phyloP scores from a whole-genome alignment of 2,888 invertebrate species.

The Phytoseiulus persimilis region DNA sequence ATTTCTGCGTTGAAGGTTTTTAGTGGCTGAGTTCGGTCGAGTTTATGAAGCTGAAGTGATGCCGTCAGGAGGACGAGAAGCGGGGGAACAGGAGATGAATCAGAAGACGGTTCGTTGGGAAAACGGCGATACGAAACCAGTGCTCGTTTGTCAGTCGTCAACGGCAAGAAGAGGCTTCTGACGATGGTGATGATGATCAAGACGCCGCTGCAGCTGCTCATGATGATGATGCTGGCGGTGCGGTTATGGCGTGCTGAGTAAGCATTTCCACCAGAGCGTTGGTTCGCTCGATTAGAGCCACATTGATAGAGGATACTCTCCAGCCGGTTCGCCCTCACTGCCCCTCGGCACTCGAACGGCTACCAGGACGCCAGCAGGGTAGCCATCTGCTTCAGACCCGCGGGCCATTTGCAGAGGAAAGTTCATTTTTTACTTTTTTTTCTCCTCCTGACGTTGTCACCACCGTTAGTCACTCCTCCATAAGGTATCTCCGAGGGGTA shows the following conservation, averaged over 20 bases:
- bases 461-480: not conserved
- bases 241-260: not conserved
- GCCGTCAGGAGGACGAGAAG: not conserved
- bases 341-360: not conserved
- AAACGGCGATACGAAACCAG: not conserved
- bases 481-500: not conserved
- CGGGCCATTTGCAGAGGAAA: not conserved
- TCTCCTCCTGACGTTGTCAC: not conserved
- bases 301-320: not conserved
- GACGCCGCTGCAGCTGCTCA: not conserved
- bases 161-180: not conserved
- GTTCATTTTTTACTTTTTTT: not conserved
- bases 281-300: not conserved
- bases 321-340: not conserved
- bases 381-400: not conserved
- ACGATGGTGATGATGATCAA: not conserved
- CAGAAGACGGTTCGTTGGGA: not conserved
- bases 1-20: not conserved
- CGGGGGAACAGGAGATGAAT: not conserved
- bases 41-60: not conserved
- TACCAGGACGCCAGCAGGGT: not conserved
- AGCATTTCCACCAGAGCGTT: not conserved
- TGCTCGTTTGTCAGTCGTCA: not conserved
- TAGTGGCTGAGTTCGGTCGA: not conserved
- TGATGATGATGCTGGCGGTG: not conserved